Evolutionary conservation across 1,140 invertebrate species (phyloP).

Genomic region (Penaeus vannamei): DNA sequence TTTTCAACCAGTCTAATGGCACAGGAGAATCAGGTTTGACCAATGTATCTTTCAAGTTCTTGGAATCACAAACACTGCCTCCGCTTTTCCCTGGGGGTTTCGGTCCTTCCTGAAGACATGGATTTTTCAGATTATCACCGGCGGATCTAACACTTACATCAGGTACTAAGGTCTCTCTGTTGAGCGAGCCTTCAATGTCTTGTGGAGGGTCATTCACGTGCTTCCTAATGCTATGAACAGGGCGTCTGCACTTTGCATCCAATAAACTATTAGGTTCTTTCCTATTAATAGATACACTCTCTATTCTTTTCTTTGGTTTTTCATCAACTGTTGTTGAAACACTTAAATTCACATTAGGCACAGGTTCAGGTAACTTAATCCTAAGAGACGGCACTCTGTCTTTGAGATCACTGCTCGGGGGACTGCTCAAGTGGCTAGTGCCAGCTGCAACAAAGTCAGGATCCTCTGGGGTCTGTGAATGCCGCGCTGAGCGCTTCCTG

Average conservation of each 20-base stretch:
- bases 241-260: background rate
- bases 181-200: background rate
- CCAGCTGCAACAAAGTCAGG: background rate
- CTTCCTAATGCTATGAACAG: conserved; percentile 34
- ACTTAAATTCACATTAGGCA: conserved; percentile 37
- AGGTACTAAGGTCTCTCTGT: background rate
- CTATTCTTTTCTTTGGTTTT: conserved; percentile 37
- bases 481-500: background rate
- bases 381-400: conserved; percentile 50
- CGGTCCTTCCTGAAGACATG: no score
- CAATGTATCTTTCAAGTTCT: no score
- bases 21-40: background rate
- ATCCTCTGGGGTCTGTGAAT: background rate
- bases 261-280: conserved; percentile 1
- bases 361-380: conserved; percentile 51
- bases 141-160: background rate
- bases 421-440: background rate
- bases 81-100: no score
- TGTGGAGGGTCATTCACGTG: conserved; percentile 16
- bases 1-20: background rate
- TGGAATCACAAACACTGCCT: no score
- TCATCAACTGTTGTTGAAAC: conserved; percentile 17
- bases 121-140: no score
- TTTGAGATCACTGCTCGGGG: conserved; percentile 46
- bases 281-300: conserved; percentile 34